Evolutionary conservation across 30 jellyfish, hydroid and myxozoan genomes (phyloP).

Genomic region (Aurelia sp.): DNA sequence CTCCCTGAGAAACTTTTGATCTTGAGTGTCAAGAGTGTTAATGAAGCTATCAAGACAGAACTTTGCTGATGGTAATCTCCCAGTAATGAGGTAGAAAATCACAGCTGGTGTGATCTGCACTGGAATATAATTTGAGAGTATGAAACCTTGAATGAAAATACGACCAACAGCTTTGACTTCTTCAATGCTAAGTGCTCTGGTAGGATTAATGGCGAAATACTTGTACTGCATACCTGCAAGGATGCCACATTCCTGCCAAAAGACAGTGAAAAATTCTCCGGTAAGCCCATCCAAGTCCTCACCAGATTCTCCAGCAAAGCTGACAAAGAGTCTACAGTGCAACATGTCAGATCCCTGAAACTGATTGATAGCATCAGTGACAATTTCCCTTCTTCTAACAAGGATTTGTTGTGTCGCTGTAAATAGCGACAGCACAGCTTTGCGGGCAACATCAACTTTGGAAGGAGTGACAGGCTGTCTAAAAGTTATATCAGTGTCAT

Average conservation of each 20-base stretch:
- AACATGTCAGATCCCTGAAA: not conserved
- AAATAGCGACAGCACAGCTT: not conserved
- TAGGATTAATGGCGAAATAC: not conserved
- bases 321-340: not conserved
- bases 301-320: slow-evolving; percentile 10
- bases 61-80: not conserved
- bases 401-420: slow-evolving; percentile 2
- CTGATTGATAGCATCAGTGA: slow-evolving; percentile 4
- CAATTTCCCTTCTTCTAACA: slow-evolving; percentile 6
- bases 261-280: slow-evolving; percentile 18
- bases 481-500: not conserved
- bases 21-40: slow-evolving; percentile 1
- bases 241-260: slow-evolving; percentile 15
- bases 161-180: slow-evolving; percentile 7
- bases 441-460: not conserved
- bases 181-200: not conserved
- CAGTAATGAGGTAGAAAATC: not conserved
- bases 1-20: slow-evolving; percentile 1
- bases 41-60: slow-evolving; percentile 7
- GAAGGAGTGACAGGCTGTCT: not conserved
- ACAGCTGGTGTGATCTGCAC: slow-evolving; percentile 3
- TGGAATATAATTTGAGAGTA: not conserved
- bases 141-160: slow-evolving; percentile 5
- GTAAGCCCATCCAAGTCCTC: slow-evolving; percentile 19
- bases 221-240: slow-evolving; percentile 5